Percentiles rank a stretch among this genome's conserved stretches.
These are phyloP conservation scores for Porites evermanni DNA, from an alignment of 92 coral and sea anemone species.

Conservation along the genomic window DNA sequence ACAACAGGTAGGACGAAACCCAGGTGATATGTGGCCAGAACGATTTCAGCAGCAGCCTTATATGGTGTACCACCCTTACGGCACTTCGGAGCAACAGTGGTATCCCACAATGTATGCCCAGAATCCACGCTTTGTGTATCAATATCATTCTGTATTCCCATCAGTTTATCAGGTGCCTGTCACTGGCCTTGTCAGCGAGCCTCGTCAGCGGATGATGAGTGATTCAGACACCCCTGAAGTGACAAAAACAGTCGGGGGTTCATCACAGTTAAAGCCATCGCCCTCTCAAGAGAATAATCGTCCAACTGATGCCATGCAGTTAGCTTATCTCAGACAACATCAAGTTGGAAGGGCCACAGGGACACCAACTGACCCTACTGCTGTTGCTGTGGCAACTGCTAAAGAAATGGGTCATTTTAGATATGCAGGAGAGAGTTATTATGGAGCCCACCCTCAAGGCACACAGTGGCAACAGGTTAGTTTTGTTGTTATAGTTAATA, in stretches of 20 bases:
- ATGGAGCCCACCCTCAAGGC: conserved; percentile 86
- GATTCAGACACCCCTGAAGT: conserved; percentile 64
- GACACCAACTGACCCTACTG: conserved; percentile 94
- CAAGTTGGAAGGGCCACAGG: conserved; percentile 61
- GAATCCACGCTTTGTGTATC: conserved; percentile 82
- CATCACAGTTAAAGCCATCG: conserved; percentile 61
- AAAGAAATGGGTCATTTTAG: conserved; percentile 82
- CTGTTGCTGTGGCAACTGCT: conserved; percentile 92
- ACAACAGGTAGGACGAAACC: conserved; percentile 52
- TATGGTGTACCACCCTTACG: conserved; percentile 69
- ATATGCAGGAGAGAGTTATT: conserved; percentile 74
- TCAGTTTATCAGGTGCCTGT: conserved; percentile 74
- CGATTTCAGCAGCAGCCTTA: conserved; percentile 71
- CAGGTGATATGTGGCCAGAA: conserved; percentile 57
- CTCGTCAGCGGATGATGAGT: conserved; percentile 60
- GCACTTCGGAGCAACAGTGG: conserved; percentile 81
- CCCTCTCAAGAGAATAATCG: conserved; percentile 64
- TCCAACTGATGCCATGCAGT: conserved; percentile 55
- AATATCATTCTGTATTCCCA: conserved; percentile 68
- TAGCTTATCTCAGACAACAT: conserved; percentile 51
- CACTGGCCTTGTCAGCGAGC: conserved; percentile 62
- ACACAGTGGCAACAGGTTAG: conserved; percentile 98
- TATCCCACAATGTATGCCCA: conserved; percentile 77
- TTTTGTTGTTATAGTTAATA: background rate
- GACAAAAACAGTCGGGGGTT: conserved; percentile 60